Percentiles rank a stretch among this genome's conserved stretches.
phyloP scores from a whole-genome alignment of 2,797 vertebrate genomes.

The Falco rusticolus region DNA sequence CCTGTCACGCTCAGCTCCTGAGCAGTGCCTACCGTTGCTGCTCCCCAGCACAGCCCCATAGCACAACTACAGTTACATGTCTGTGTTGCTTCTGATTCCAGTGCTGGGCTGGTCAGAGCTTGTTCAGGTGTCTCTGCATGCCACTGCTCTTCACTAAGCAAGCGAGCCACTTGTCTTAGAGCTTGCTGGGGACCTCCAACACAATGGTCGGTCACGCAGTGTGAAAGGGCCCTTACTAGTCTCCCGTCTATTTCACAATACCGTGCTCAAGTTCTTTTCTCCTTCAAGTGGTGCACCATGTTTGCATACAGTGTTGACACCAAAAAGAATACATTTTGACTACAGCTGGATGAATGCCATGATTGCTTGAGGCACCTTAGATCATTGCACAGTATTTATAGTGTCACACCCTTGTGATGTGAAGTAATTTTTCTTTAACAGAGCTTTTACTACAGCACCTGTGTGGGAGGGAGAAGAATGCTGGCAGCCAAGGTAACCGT shows the following conservation, averaged over 20 bases:
- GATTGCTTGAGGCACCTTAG: neutral
- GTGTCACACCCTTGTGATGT: neutral
- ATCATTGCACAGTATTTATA: neutral
- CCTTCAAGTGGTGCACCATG: neutral
- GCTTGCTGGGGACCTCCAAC: neutral
- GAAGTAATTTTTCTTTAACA: constrained; percentile 8
- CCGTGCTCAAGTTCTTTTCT: neutral
- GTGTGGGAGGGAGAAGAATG: neutral
- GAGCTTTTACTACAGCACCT: neutral
- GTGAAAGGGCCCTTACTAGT: neutral
- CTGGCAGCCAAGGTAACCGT: neutral
- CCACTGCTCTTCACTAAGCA: neutral
- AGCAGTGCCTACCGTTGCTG: neutral
- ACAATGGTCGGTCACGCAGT: neutral
- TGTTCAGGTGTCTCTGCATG: neutral
- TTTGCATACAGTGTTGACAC: neutral
- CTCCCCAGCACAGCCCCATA: neutral
- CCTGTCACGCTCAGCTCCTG: neutral
- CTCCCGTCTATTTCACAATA: neutral
- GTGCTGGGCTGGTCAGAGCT: constrained; percentile 6
- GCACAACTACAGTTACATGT: neutral
- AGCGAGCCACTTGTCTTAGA: neutral
- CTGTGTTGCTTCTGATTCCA: neutral
- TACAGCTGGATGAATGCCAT: neutral
- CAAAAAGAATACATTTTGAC: neutral